Conservation (phyloP, 2,797 vertebrate species). For the Fistularia tabacaria region DNA sequence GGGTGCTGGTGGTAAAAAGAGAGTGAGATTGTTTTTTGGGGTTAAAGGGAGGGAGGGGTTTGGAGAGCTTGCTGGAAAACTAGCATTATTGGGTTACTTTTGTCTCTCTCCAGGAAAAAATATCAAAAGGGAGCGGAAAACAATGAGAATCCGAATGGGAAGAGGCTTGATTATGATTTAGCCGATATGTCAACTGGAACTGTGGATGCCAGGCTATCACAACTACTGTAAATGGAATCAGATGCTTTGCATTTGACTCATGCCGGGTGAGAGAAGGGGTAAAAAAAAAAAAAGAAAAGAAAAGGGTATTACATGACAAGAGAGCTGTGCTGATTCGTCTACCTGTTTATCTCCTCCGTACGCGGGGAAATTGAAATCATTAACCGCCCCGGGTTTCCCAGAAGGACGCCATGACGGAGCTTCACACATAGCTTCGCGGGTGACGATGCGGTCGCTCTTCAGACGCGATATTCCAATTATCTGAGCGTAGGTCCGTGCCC, state of each 20-base stretch:
- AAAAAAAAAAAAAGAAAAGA: conserved; percentile 1
- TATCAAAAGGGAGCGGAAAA: conserved; percentile 27
- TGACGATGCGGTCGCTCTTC: conserved; percentile 3
- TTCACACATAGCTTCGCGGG: not conserved
- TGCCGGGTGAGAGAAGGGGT: conserved; percentile 24
- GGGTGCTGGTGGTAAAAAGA: conserved; percentile 42
- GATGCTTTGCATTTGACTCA: conserved; percentile 30
- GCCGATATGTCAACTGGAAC: conserved; percentile 45
- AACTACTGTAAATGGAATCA: conserved; percentile 46
- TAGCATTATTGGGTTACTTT: conserved; percentile 58
- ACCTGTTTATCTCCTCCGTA: not conserved
- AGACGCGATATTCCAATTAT: conserved; percentile 6
- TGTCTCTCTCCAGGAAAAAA: conserved; percentile 49
- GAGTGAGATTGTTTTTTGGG: conserved; percentile 51
- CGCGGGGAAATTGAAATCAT: not conserved
- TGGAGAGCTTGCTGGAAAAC: conserved; percentile 65
- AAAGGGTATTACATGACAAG: too few species aligned
- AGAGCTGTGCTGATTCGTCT: too few species aligned
- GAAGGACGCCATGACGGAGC: not conserved
- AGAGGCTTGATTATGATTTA: conserved; percentile 40
- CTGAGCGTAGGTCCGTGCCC: conserved; percentile 18
- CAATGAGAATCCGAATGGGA: conserved; percentile 26
- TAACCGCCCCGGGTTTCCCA: not conserved
- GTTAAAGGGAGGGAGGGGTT: conserved; percentile 39
- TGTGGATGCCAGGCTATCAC: conserved; percentile 34